Base-by-base conservation (phyloP, 1,140 invertebrate species). In the Wasmannia auropunctata region DNA sequence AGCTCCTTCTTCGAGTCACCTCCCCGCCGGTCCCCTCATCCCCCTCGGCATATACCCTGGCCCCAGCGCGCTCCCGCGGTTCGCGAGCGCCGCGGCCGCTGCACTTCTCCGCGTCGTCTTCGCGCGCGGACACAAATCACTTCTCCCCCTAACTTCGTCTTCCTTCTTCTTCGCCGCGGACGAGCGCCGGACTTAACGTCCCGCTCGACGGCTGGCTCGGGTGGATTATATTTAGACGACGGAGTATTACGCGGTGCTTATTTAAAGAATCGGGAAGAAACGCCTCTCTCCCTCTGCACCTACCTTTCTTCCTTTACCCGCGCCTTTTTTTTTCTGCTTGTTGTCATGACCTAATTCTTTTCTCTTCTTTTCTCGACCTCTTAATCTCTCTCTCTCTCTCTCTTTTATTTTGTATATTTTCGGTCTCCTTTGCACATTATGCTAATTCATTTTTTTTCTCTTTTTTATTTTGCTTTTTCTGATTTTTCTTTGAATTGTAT, bases 181-280 rank as follows among this genome's bases (percentile, higher is more conserved):
- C 74, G 43, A 22, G 54, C n/a, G n/a, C 31, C 51, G 85, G 31
- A 58, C 63, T 31, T 56, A 51, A 84, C 75, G 72, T 86, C 87
- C 65, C 79, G 74, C 65, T 74, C 80, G 83, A 69, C 65, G 77
- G 46, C 62, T 60, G n/a, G 83, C 60, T 77, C 70, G 84, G 67
- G 62, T 51, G 72, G 77, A 88, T 89, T 95, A 95, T 94, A 94
- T 94, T 95, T 95, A 95, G 93, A 75, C 86, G 81, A 87, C 84
- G 83, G 86, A 88, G 89, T 93, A 93, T 94, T 95, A 94, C 93
- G 93, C 92, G 92, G 92, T 86, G 86, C 88, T 94, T 95, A 95
- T 94, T 95, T 95, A 94, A 93, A 94, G 93, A 94, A 93, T 92
- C 83, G 90, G 91, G 91, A 94, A 93, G 91, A 93, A n/a, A 88